Percentiles rank a stretch among this genome's conserved stretches.
Conservation (phyloP, 2,113 vertebrate species). For the Odobenus rosmarus region DNA sequence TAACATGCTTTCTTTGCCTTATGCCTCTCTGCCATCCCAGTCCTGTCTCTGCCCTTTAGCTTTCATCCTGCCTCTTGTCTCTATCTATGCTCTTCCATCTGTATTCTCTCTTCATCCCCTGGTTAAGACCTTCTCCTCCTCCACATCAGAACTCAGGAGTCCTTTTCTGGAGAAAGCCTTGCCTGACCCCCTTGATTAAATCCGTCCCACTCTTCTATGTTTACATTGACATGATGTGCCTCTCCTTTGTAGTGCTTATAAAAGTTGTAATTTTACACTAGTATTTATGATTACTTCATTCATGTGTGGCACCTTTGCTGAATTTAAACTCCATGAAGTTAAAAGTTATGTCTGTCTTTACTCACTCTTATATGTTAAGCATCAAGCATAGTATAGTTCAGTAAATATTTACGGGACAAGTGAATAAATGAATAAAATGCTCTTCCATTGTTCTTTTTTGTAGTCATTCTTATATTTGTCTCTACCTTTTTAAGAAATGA, state of each 20-base stretch:
- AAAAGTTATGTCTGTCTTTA: not conserved
- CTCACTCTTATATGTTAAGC: not conserved
- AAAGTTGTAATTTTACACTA: not conserved
- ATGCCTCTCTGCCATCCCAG: not conserved
- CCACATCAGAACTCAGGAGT: not conserved
- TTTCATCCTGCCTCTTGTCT: not conserved
- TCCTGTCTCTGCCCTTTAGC: not conserved
- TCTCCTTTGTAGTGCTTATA: not conserved
- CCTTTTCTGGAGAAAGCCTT: not conserved
- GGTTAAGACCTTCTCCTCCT: not conserved
- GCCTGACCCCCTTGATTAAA: not conserved
- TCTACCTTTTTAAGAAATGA: not conserved
- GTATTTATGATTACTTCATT: not conserved
- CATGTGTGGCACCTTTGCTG: not conserved
- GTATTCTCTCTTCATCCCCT: too few relatives aligned
- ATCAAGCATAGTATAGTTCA: not conserved
- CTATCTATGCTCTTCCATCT: not conserved
- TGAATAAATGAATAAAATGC: not conserved
- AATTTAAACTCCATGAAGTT: not conserved
- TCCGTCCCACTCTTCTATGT: not conserved
- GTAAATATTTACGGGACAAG: not conserved
- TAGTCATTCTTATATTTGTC: not conserved
- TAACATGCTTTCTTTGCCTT: not conserved
- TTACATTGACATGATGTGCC: not conserved
- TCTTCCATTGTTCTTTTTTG: not conserved